These are phyloP conservation scores for Tetranychus truncatus DNA, from an alignment of 2,888 invertebrate genomes.

Conservation along the genomic window DNA sequence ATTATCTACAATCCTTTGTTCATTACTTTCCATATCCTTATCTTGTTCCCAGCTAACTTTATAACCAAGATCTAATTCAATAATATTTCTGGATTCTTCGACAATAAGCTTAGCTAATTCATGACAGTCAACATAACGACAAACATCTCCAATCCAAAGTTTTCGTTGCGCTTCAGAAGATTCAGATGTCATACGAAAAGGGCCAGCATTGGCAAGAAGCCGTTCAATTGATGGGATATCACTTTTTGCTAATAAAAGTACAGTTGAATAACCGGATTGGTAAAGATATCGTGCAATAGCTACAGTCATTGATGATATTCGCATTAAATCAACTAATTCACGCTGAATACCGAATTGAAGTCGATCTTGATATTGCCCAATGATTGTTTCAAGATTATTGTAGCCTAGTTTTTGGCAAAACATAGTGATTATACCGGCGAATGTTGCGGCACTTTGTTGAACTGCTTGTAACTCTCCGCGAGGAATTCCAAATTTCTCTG, in stretches of 20 bases:
- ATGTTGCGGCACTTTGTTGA: conserved; percentile 83
- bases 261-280: conserved; percentile 55
- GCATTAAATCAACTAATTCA: conserved; percentile 76
- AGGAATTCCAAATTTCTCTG: conserved; percentile 62
- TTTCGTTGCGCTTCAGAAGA: neutral
- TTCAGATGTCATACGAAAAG: neutral
- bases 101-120: conserved; percentile 14
- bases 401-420: conserved; percentile 84
- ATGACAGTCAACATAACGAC: neutral
- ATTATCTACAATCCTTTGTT: no score
- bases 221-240: conserved; percentile 46
- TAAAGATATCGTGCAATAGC: conserved; percentile 58
- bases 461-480: conserved; percentile 79
- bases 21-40: neutral
- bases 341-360: conserved; percentile 81
- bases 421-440: conserved; percentile 89
- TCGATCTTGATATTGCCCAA: conserved; percentile 80
- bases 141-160: neutral
- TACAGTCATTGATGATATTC: conserved; percentile 61
- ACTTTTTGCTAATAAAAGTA: conserved; percentile 58
- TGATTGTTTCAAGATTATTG: conserved; percentile 50
- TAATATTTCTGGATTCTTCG: conserved; percentile 15
- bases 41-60: conserved; percentile 9
- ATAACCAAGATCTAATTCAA: conserved; percentile 15
- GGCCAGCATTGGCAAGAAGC: neutral